Conservation (phyloP, 1,140 invertebrate species). For the Bombus pascuorum region DNA sequence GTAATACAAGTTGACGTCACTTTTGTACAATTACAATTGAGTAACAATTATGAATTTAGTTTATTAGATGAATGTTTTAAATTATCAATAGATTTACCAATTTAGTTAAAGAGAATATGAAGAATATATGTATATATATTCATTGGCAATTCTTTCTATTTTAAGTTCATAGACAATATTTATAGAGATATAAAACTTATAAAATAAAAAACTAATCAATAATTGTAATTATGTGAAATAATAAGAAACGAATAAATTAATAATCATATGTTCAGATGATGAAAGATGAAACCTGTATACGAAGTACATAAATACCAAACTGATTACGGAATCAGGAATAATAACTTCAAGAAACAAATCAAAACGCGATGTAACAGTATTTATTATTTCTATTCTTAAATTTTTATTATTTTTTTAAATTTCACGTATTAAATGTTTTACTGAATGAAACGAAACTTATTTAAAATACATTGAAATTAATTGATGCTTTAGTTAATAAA, state of each 20-base stretch:
- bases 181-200: too few species aligned
- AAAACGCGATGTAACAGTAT: background rate
- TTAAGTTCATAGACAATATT: too few species aligned
- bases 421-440: background rate
- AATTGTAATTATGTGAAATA: too few species aligned
- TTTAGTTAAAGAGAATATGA: too few species aligned
- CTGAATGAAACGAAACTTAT: background rate
- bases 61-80: too few species aligned
- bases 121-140: background rate
- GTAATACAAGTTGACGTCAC: background rate
- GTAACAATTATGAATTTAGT: too few species aligned
- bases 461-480: background rate
- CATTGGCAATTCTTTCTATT: too few species aligned
- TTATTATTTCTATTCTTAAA: background rate
- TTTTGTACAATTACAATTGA: too few species aligned
- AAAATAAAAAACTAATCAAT: too few species aligned
- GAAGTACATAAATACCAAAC: background rate
- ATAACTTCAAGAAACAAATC: background rate
- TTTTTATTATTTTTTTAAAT: background rate
- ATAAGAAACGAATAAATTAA: background rate
- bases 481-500: background rate
- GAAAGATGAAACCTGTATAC: too few species aligned
- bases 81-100: too few species aligned
- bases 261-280: background rate
- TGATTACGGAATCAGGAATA: constrained; percentile 11